These are phyloP conservation scores for Ophiodon elongatus DNA, from an alignment of 2,113 vertebrate genomes.

Conservation along the genomic window DNA sequence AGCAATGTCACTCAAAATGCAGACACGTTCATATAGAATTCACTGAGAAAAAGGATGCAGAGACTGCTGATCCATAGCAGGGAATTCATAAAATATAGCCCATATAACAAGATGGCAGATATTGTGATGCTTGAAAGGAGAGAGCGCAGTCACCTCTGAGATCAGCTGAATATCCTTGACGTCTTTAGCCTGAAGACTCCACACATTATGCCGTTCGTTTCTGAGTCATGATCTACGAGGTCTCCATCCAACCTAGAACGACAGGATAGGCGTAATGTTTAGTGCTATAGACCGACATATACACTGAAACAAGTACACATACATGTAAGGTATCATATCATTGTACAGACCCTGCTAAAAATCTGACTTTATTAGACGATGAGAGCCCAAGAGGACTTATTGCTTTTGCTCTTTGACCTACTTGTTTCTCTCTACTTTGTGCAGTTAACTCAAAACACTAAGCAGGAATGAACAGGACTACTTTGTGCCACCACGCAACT, in stretches of 20 bases:
- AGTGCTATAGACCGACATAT: background rate
- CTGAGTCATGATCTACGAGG: conserved; percentile 38
- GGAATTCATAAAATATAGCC: conserved; percentile 58
- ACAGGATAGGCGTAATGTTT: conserved; percentile 43
- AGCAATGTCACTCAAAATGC: conserved; percentile 71
- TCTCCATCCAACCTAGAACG: conserved; percentile 55
- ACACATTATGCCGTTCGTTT: conserved; percentile 47
- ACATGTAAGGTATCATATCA: background rate
- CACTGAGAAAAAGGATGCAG: conserved; percentile 42
- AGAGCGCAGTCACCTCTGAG: conserved; percentile 67
- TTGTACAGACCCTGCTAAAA: background rate
- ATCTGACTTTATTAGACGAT: background rate
- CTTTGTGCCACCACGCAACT: conserved; percentile 59
- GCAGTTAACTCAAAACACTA: conserved; percentile 27
- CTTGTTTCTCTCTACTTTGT: conserved; percentile 56
- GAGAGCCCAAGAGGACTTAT: background rate
- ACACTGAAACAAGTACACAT: conserved; percentile 9
- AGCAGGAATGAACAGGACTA: conserved; percentile 37
- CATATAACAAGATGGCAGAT: conserved; percentile 58
- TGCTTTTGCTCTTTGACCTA: conserved; percentile 42
- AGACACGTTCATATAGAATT: conserved; percentile 54
- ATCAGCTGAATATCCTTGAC: conserved; percentile 61
- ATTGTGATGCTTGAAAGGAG: conserved; percentile 43
- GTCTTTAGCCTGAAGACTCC: conserved; percentile 33
- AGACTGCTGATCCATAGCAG: conserved; percentile 48